These are phyloP conservation scores for Zosterops lateralis DNA, from an alignment of 2,113 vertebrate genomes.

Conservation along the genomic window DNA sequence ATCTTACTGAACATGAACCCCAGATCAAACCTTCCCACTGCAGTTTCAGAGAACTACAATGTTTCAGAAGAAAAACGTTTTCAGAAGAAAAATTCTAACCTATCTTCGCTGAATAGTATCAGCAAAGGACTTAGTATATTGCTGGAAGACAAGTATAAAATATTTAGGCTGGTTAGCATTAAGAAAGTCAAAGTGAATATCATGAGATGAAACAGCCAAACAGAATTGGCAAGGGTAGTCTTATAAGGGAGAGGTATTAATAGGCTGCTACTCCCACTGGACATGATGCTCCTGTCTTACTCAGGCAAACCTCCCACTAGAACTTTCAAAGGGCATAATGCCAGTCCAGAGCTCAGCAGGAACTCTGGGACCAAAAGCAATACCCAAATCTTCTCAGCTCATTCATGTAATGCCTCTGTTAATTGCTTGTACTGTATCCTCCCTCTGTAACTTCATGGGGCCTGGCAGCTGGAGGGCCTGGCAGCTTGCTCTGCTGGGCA, in stretches of 20 bases:
- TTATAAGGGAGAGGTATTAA: slow-evolving; percentile 34
- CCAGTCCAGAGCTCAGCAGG: background rate
- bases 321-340: background rate
- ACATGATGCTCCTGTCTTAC: background rate
- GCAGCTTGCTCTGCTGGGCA: background rate
- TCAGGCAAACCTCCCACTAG: background rate
- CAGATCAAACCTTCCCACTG: background rate
- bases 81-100: slow-evolving; percentile 1
- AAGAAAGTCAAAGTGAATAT: slow-evolving; percentile 51
- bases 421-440: background rate
- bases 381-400: background rate
- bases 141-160: slow-evolving; percentile 54
- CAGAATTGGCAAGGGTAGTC: slow-evolving; percentile 37
- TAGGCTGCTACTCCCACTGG: background rate
- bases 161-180: slow-evolving; percentile 57
- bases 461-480: background rate
- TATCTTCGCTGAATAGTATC: background rate
- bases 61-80: background rate
- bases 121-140: background rate
- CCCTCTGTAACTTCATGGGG: background rate
- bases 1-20: background rate
- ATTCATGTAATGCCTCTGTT: background rate
- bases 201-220: slow-evolving; percentile 46
- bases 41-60: slow-evolving; percentile 19
- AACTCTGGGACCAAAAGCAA: background rate